Percentiles rank a stretch among this genome's conserved stretches.
Conservation (phyloP, 2,113 vertebrate genomes). For the Melanotaenia duboulayi region DNA sequence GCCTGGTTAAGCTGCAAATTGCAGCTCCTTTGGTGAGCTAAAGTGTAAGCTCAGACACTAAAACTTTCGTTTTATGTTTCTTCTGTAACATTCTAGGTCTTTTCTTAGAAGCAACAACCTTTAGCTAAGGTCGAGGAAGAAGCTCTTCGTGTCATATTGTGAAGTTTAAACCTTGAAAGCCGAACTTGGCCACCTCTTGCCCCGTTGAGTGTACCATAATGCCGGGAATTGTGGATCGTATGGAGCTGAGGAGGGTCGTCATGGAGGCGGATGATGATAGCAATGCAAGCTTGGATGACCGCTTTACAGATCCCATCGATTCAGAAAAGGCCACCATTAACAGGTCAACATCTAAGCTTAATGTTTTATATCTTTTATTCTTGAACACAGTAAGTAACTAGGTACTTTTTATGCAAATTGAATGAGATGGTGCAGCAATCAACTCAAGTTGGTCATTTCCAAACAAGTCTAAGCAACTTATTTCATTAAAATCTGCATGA, state of each 20-base stretch:
- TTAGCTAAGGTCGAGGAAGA: not conserved
- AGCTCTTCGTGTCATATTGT: not conserved
- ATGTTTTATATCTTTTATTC: no score
- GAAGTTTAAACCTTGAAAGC: slow-evolving; percentile 11
- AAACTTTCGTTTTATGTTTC: not conserved
- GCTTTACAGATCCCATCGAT: slow-evolving; percentile 79
- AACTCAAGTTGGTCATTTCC: no score
- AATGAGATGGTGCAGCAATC: no score
- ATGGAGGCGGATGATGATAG: slow-evolving; percentile 90
- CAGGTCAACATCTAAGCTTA: slow-evolving; percentile 79
- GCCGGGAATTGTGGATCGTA: slow-evolving; percentile 85
- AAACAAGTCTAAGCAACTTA: no score
- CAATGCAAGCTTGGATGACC: slow-evolving; percentile 87
- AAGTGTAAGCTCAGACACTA: not conserved
- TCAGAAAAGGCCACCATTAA: slow-evolving; percentile 87
- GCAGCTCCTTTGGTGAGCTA: not conserved
- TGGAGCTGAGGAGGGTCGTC: slow-evolving; percentile 93
- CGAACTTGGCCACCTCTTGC: not conserved
- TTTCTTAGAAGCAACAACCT: not conserved
- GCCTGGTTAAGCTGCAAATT: not conserved
- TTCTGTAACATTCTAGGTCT: not conserved
- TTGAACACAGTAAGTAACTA: no score
- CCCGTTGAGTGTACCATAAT: slow-evolving; percentile 29
- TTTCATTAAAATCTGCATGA: no score
- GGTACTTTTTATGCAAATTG: no score